Conservation (phyloP, 1,140 invertebrate species). For the Drosophila equinoxialis region DNA sequence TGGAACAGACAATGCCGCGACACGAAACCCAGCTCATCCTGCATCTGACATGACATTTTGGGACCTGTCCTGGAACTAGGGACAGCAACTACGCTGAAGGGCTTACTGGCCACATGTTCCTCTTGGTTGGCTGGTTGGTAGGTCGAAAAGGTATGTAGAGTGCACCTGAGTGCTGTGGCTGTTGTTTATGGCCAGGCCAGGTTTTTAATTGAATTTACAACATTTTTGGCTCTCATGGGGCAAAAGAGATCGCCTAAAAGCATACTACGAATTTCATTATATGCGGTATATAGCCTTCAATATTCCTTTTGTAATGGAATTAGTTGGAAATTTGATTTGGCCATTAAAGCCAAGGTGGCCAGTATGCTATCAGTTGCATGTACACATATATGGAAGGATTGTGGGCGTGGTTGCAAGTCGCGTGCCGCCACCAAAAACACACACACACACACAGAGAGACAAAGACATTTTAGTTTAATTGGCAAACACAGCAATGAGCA, state of each 20-base stretch:
- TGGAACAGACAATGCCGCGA: conserved; percentile 45
- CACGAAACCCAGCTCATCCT: conserved; percentile 34
- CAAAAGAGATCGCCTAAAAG: conserved; percentile 24
- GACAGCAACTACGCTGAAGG: conserved; percentile 5
- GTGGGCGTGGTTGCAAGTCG: conserved; percentile 49
- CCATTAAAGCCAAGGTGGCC: conserved; percentile 47
- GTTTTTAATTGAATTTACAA: conserved; percentile 74
- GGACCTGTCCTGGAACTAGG: background rate
- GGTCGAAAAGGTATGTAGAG: background rate
- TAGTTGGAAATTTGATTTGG: conserved; percentile 64
- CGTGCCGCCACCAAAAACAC: conserved; percentile 38
- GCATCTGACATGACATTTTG: conserved; percentile 29
- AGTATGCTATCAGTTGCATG: background rate
- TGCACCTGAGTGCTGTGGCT: background rate
- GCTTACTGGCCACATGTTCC: conserved; percentile 22
- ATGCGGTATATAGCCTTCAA: background rate
- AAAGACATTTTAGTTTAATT: conserved; percentile 74
- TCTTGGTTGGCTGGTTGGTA: background rate
- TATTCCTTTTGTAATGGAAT: conserved; percentile 52
- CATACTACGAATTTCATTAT: conserved; percentile 53
- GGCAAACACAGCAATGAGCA: conserved; percentile 34
- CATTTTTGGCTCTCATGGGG: conserved; percentile 28
- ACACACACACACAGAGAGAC: background rate
- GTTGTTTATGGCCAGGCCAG: conserved; percentile 21
- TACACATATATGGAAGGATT: background rate